phyloP scores from a whole-genome alignment of 2,888 invertebrate genomes.

The Rhogogaster chlorosoma region DNA sequence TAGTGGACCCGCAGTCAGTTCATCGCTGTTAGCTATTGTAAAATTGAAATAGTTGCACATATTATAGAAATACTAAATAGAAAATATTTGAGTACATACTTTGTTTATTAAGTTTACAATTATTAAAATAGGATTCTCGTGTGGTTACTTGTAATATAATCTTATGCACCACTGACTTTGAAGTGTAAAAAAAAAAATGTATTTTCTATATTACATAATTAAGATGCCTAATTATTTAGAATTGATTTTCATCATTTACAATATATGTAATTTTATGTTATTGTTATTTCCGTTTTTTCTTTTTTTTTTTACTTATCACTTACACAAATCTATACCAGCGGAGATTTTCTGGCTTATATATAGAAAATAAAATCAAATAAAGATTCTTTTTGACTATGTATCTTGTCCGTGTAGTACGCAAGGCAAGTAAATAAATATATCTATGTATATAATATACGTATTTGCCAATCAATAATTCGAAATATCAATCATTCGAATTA shows the following conservation, averaged over 20 bases:
- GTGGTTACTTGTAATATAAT: conserved; percentile 37
- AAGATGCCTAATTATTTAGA: conserved; percentile 31
- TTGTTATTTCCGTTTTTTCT: neutral
- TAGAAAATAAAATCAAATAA: conserved; percentile 20
- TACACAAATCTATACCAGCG: conserved; percentile 31
- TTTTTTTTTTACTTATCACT: neutral
- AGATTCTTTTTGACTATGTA: neutral
- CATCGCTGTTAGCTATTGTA: neutral
- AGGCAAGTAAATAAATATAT: conserved; percentile 7
- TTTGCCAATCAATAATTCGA: conserved; percentile 18
- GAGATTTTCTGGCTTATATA: conserved; percentile 14
- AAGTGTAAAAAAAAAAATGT: conserved; percentile 39
- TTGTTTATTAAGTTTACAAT: conserved; percentile 42
- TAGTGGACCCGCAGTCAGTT: too few relatives aligned
- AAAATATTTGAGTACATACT: conserved; percentile 26
- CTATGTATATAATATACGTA: neutral
- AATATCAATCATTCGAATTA: conserved; percentile 1
- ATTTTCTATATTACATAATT: conserved; percentile 39
- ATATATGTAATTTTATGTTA: conserved; percentile 22
- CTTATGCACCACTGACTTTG: conserved; percentile 39
- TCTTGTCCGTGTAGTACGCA: neutral
- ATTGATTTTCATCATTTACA: conserved; percentile 35
- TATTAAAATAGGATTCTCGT: conserved; percentile 42
- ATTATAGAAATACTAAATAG: neutral
- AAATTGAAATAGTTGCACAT: neutral